Evolutionary conservation across 2,113 vertebrate genomes (phyloP).

Genomic region (Bubo scandiacus): DNA sequence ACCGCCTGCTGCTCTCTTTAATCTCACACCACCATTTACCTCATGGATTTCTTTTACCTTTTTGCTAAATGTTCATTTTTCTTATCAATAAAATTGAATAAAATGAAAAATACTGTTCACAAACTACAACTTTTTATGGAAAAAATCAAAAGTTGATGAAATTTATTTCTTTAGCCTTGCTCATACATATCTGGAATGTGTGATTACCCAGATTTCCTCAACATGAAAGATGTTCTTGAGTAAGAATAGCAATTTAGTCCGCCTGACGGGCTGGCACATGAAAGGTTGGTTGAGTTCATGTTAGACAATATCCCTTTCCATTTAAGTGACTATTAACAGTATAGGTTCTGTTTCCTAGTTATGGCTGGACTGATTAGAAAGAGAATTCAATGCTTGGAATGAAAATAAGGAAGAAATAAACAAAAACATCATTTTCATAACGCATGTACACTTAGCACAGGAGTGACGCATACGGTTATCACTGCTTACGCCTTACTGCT

Average conservation of each 20-base stretch:
- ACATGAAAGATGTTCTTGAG: not conserved
- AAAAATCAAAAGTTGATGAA: not conserved
- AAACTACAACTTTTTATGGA: not conserved
- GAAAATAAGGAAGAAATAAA: constrained; percentile 14
- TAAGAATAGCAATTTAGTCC: not conserved
- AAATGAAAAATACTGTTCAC: not conserved
- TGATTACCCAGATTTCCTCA: not conserved
- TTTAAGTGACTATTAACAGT: not conserved
- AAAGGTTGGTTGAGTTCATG: not conserved
- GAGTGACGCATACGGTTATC: not conserved
- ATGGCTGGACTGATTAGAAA: not conserved
- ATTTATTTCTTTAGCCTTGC: not conserved
- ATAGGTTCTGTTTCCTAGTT: not conserved
- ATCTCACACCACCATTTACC: not conserved
- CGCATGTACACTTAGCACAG: not conserved
- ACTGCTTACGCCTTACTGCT: constrained; percentile 31
- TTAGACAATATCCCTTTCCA: not conserved
- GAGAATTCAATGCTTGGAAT: not conserved
- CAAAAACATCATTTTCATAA: not conserved
- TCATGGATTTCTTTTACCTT: not conserved
- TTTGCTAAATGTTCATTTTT: not conserved
- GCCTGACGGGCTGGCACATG: not conserved
- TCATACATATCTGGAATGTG: not conserved
- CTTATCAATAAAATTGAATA: not conserved
- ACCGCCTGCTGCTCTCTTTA: not conserved